phyloP scores from a whole-genome alignment of 2,797 vertebrate species.

The Acropternis orthonyx region DNA sequence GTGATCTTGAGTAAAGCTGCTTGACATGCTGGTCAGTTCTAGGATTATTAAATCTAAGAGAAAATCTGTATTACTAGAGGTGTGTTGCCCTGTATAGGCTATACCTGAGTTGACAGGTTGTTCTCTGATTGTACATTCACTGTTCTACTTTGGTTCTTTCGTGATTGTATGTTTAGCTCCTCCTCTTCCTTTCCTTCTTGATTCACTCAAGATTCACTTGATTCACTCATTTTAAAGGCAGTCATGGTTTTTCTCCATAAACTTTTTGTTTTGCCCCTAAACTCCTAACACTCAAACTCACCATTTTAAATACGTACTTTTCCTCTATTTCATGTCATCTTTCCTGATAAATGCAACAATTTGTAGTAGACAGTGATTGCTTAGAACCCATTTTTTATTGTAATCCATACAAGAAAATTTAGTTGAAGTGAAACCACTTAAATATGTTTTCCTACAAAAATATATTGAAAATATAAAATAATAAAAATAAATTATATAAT shows the following conservation, averaged over 20 bases:
- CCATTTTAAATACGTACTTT: background rate
- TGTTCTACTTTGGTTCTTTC: background rate
- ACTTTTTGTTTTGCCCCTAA: background rate
- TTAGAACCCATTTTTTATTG: background rate
- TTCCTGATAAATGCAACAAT: background rate
- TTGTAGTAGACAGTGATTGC: background rate
- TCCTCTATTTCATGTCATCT: background rate
- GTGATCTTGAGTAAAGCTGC: background rate
- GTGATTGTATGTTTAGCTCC: background rate
- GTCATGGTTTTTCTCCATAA: background rate
- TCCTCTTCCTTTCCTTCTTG: background rate
- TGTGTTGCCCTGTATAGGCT: background rate
- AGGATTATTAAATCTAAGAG: background rate
- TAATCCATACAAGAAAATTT: background rate
- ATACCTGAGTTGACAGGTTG: background rate
- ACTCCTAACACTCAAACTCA: background rate
- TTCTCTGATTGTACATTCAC: background rate
- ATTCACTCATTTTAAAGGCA: background rate
- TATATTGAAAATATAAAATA: background rate
- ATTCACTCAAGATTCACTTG: too few species aligned
- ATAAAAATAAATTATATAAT: background rate
- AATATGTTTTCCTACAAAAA: background rate
- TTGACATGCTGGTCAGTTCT: background rate
- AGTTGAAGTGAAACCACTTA: background rate
- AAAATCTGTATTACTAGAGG: background rate